Evolutionary conservation across 2,113 vertebrate genomes (phyloP).

Genomic region (Protomyctophum bolini): DNA sequence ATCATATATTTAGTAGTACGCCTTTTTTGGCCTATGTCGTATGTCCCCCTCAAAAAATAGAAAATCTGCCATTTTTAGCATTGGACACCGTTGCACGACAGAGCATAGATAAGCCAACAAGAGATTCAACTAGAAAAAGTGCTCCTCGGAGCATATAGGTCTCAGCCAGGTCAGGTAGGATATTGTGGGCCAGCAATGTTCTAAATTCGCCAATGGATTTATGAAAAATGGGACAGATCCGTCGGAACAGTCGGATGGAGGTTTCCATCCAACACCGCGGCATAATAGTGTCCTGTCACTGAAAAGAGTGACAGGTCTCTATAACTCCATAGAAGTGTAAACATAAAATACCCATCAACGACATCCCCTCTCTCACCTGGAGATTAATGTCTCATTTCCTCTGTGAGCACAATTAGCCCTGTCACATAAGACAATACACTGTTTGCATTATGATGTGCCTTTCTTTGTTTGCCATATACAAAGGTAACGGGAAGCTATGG

Average conservation of each 20-base stretch:
- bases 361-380: slow-evolving; percentile 62
- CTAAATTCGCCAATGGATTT: background rate
- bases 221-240: no score
- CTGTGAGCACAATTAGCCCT: slow-evolving; percentile 21
- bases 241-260: no score
- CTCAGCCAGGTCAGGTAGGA: background rate
- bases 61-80: background rate
- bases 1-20: background rate
- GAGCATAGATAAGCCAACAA: no score
- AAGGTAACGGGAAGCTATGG: slow-evolving; percentile 33
- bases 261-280: no score
- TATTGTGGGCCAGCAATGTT: background rate
- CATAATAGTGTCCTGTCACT: slow-evolving; percentile 1
- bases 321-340: slow-evolving; percentile 39
- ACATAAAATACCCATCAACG: slow-evolving; percentile 39
- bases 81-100: background rate
- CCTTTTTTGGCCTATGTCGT: no score
- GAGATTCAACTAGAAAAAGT: background rate
- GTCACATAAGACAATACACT: slow-evolving; percentile 25
- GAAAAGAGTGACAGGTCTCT: slow-evolving; percentile 38
- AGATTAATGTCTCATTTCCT: slow-evolving; percentile 42
- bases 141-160: slow-evolving; percentile 10
- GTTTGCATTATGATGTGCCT: slow-evolving; percentile 38
- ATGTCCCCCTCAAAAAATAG: no score
- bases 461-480: slow-evolving; percentile 37